phyloP scores from a whole-genome alignment of 2,113 vertebrate genomes.

The Pangasianodon hypophthalmus region DNA sequence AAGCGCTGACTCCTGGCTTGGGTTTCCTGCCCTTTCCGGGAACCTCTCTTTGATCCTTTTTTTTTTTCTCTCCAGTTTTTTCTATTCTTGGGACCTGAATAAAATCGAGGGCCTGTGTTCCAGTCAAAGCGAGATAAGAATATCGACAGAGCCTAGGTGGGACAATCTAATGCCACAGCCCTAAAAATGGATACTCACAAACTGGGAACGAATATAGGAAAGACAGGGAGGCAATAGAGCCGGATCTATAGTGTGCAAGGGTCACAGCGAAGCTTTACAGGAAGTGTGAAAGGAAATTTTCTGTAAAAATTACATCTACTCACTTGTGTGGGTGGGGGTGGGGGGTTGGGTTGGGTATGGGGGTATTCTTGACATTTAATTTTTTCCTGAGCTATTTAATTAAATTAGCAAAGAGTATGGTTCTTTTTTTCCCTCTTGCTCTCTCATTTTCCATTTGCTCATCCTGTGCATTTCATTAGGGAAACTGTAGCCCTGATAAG shows the following conservation, averaged over 20 bases:
- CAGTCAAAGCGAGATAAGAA: slow-evolving; percentile 45
- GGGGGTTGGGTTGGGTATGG: too few species aligned
- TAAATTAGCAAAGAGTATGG: not conserved
- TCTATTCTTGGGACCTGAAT: slow-evolving; percentile 48
- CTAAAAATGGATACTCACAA: slow-evolving; percentile 2
- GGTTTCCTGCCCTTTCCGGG: slow-evolving; percentile 53
- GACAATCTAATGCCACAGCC: not conserved
- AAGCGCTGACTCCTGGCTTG: slow-evolving; percentile 55
- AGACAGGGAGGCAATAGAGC: not conserved
- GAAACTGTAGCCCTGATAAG: slow-evolving; percentile 32
- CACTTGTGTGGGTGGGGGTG: too few species aligned
- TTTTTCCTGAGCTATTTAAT: slow-evolving; percentile 14
- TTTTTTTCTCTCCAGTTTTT: not conserved
- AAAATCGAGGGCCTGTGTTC: slow-evolving; percentile 41
- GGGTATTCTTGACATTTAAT: slow-evolving; percentile 1
- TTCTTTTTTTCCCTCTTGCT: not conserved
- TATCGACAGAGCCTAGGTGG: slow-evolving; percentile 31
- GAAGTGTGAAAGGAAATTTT: not conserved
- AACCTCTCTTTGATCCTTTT: slow-evolving; percentile 52
- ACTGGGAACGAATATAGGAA: not conserved
- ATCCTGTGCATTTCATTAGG: slow-evolving; percentile 37
- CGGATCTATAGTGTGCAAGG: not conserved
- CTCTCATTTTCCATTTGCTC: not conserved
- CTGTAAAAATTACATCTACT: not conserved
- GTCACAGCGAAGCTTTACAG: not conserved